Base-by-base conservation (phyloP, 2,888 invertebrate genomes). In the Euclidia mi region DNA sequence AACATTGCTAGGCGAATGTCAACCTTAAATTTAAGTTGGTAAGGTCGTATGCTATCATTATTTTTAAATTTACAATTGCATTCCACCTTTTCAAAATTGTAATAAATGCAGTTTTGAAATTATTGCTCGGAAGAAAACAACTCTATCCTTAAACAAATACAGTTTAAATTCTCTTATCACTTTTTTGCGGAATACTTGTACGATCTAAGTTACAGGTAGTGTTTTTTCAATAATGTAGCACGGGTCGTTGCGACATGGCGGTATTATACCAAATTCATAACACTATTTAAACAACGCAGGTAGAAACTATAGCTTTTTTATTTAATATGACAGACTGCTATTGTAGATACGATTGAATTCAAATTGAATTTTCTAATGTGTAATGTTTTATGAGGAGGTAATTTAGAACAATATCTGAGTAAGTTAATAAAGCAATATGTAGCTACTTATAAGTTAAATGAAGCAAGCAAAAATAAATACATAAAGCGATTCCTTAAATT, bases 191-290 rank as follows among this genome's bases (percentile, higher is more conserved):
- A 62, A 60, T 52, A 53, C 38, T 55, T 53, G 48, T 52, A 50
- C 15, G 38, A 56, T 70, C 62, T 68, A 73, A 85, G 82, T 78
- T 81, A 85, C 90, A 90, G 90, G 90, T 90, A 90, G 82, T 56
- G 56, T 62, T 84, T 89, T 88, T 89, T 89, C 86, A 78, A 81
- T 88, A 84, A 87, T 87, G 78, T 81, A 80, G 82, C 84, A 84
- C 82, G 79, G 82, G 76, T 87, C 86, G 89, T 87, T 88, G 87
- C 86, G 85, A 83, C 80, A 83, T 76, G 67, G 55, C 71, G 70
- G 81, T 81, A 88, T 88, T 85, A 85, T 86, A 79, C 75, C 71
- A 78, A 78, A 81, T 81, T 79, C 77, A 82, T 79, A 79, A 70
- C 74, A 81, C 75, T 81, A 71, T 75, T 70, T 73, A 71, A 73